These are phyloP conservation scores for Cnemophilus loriae DNA, from an alignment of 2,113 vertebrate genomes.

Conservation along the genomic window DNA sequence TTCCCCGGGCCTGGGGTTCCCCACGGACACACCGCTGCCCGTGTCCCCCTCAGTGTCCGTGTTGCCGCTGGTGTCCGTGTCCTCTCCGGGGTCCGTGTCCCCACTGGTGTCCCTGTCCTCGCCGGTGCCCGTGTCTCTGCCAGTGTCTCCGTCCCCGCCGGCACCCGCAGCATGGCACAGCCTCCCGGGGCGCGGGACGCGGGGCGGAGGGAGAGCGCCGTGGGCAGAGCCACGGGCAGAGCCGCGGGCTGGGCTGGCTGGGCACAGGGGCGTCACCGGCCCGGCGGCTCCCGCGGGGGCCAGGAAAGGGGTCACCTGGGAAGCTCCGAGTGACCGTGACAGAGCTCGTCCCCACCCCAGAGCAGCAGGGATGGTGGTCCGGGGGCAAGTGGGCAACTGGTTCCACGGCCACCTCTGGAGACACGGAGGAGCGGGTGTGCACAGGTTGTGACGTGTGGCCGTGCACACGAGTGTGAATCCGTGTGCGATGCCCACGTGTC, in stretches of 20 bases:
- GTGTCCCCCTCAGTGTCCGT: background rate
- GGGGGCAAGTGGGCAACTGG: background rate
- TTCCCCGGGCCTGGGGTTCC: background rate
- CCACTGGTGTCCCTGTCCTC: rapidly evolving
- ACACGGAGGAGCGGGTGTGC: background rate
- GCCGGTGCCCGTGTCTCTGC: background rate
- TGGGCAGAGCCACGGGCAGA: slow-evolving; percentile 36
- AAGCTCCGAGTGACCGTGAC: background rate
- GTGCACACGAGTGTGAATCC: background rate
- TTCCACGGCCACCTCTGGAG: background rate
- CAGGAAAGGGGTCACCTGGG: background rate
- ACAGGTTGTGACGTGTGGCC: rapidly evolving
- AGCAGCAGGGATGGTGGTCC: rapidly evolving
- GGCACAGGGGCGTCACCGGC: background rate
- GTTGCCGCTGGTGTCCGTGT: background rate
- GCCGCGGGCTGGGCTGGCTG: background rate
- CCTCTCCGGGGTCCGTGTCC: background rate
- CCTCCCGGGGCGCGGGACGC: background rate
- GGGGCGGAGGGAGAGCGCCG: background rate
- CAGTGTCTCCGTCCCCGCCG: background rate
- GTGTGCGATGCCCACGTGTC: background rate
- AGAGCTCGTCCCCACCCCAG: background rate
- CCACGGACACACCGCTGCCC: rapidly evolving
- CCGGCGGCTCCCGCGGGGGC: background rate
- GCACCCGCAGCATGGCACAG: background rate